A percentile compares a stretch with the other conserved stretches of the same genome.
phyloP scores from a whole-genome alignment of 2,113 vertebrate genomes.

The Pelusios castaneus region DNA sequence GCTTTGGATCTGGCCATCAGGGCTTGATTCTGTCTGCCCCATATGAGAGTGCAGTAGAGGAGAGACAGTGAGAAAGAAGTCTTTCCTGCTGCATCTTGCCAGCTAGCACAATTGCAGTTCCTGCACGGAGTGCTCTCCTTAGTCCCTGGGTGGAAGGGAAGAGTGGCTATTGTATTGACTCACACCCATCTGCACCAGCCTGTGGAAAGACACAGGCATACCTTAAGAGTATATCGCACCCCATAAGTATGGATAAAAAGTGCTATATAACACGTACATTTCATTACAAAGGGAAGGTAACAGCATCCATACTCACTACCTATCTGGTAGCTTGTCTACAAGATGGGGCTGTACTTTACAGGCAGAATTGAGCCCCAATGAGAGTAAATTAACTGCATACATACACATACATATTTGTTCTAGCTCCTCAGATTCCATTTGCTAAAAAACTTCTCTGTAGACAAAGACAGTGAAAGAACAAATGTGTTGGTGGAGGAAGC shows the following conservation, averaged over 20 bases:
- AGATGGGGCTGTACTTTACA: neutral
- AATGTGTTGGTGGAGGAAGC: neutral
- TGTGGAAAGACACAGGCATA: neutral
- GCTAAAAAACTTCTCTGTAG: neutral
- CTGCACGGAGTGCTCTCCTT: neutral
- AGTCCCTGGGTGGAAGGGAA: neutral
- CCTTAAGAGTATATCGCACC: neutral
- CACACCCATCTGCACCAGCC: neutral
- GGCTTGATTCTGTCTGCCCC: neutral
- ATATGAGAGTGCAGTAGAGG: neutral
- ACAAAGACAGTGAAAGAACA: neutral
- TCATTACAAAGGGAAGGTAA: neutral
- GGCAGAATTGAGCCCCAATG: rapidly evolving
- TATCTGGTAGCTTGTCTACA: neutral
- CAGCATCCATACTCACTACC: neutral
- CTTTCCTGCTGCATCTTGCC: neutral
- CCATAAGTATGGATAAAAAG: neutral
- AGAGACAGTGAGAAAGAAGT: neutral
- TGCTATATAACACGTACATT: neutral
- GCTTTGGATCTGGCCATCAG: neutral
- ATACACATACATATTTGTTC: neutral
- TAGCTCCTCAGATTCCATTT: neutral
- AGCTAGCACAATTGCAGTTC: neutral
- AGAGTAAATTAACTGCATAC: neutral
- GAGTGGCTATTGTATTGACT: neutral